Conservation (phyloP, 2,797 vertebrate genomes). For the Eidolon dupreanum region DNA sequence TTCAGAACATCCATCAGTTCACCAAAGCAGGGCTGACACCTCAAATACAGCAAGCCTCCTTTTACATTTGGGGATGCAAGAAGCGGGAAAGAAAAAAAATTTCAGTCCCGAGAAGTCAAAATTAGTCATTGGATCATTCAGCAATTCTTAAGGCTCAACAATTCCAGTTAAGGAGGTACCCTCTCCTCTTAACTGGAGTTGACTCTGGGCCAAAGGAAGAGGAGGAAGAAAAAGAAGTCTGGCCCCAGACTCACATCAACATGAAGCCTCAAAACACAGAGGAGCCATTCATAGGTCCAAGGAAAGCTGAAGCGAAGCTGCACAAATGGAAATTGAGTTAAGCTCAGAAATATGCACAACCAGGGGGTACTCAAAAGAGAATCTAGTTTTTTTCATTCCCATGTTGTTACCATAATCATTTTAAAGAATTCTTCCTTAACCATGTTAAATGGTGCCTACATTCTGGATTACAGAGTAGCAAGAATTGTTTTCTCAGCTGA, state of each 20-base stretch:
- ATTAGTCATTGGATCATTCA: constrained; percentile 35
- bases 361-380: constrained; percentile 47
- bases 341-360: constrained; percentile 70
- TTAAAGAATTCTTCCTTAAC: constrained; percentile 57
- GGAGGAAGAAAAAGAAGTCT: constrained; percentile 64
- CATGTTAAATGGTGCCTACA: constrained; percentile 64
- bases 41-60: constrained; percentile 36
- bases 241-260: constrained; percentile 67
- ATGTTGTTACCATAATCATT: constrained; percentile 20
- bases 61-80: constrained; percentile 37
- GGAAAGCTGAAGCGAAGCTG: constrained; percentile 47
- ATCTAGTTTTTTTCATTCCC: constrained; percentile 11
- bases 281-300: constrained; percentile 69
- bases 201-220: constrained; percentile 69
- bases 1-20: constrained; percentile 48
- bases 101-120: constrained; percentile 41
- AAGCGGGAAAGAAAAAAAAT: not conserved
- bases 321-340: constrained; percentile 78
- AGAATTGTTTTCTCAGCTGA: constrained; percentile 60
- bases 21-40: constrained; percentile 56
- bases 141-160: constrained; percentile 54
- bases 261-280: constrained; percentile 73
- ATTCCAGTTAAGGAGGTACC: constrained; percentile 43
- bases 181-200: constrained; percentile 49
- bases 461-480: constrained; percentile 47